phyloP scores from a whole-genome alignment of 2,888 invertebrate species.

The Drosophila rellima region DNA sequence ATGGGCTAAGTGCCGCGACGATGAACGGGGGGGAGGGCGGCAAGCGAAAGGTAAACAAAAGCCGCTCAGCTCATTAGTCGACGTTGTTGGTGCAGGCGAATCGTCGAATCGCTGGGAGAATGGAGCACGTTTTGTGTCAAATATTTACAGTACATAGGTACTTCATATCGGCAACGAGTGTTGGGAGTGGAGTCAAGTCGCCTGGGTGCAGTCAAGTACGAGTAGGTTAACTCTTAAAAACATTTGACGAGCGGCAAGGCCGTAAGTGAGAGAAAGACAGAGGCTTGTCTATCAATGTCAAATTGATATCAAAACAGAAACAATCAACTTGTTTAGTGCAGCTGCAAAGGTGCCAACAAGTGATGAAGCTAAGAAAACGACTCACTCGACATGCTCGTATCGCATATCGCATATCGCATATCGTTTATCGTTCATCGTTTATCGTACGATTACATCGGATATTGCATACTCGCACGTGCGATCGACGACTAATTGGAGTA shows the following conservation, averaged over 20 bases:
- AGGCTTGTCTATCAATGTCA: constrained; percentile 8
- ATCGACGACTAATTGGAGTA: constrained; percentile 11
- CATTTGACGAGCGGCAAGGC: constrained; percentile 42
- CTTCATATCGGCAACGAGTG: constrained; percentile 35
- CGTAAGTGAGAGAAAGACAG: constrained; percentile 6
- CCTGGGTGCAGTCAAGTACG: constrained; percentile 20
- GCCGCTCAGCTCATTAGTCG: constrained; percentile 69
- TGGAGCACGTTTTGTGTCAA: constrained; percentile 26
- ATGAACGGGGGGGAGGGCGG: constrained; percentile 11
- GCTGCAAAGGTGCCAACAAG: constrained; percentile 7
- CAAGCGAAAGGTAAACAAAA: constrained; percentile 71
- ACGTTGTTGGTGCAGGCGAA: constrained; percentile 25
- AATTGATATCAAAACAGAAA: constrained; percentile 12
- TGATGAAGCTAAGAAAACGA: constrained; percentile 1
- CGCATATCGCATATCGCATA: background rate
- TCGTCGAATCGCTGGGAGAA: constrained; percentile 21
- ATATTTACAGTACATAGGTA: constrained; percentile 33
- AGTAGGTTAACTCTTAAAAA: constrained; percentile 17
- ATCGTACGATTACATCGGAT: constrained; percentile 14
- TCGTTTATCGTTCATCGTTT: constrained; percentile 8
- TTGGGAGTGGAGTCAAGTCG: constrained; percentile 16
- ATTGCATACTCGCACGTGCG: constrained; percentile 43
- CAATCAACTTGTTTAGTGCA: constrained; percentile 14
- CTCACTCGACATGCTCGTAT: constrained; percentile 1
- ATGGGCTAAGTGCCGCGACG: constrained; percentile 8